Evolutionary conservation across 2,113 vertebrate species (phyloP).

Genomic region (Donacobius atricapilla): DNA sequence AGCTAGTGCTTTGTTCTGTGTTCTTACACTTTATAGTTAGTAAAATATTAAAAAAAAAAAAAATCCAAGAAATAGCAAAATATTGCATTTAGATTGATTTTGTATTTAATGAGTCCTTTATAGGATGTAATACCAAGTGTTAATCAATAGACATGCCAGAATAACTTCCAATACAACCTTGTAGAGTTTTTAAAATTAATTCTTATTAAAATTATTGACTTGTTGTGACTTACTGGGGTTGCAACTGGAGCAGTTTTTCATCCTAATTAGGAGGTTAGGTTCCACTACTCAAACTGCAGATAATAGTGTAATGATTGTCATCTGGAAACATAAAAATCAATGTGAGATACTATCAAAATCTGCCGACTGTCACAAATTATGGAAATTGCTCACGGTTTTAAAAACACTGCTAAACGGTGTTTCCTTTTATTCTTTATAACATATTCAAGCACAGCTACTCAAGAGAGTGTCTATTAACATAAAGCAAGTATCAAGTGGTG

Average conservation of each 20-base stretch:
- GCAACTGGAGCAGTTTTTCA: slow-evolving; percentile 74
- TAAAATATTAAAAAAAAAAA: not conserved
- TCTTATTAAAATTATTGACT: slow-evolving; percentile 90
- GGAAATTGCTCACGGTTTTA: slow-evolving; percentile 68
- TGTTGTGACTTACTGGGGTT: slow-evolving; percentile 75
- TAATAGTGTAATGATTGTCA: slow-evolving; percentile 81
- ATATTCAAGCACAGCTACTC: slow-evolving; percentile 17
- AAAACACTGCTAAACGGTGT: slow-evolving; percentile 42
- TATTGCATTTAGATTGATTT: slow-evolving; percentile 79
- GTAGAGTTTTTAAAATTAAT: slow-evolving; percentile 87
- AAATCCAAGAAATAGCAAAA: slow-evolving; percentile 49
- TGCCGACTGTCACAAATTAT: slow-evolving; percentile 72
- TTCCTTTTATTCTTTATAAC: slow-evolving; percentile 15
- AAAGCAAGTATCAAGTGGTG: slow-evolving; percentile 50
- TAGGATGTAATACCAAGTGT: slow-evolving; percentile 89
- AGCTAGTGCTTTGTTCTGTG: not conserved
- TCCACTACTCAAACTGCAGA: slow-evolving; percentile 73
- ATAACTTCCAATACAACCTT: slow-evolving; percentile 87
- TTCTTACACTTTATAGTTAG: not conserved
- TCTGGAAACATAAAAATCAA: slow-evolving; percentile 74
- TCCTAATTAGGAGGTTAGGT: slow-evolving; percentile 80
- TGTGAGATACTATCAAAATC: slow-evolving; percentile 67
- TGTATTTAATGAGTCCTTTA: slow-evolving; percentile 86
- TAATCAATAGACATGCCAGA: slow-evolving; percentile 91
- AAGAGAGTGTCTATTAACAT: slow-evolving; percentile 18